These are phyloP conservation scores for Coranthus polyacanthus DNA, from an alignment of 2,797 vertebrate species.

Conservation along the genomic window DNA sequence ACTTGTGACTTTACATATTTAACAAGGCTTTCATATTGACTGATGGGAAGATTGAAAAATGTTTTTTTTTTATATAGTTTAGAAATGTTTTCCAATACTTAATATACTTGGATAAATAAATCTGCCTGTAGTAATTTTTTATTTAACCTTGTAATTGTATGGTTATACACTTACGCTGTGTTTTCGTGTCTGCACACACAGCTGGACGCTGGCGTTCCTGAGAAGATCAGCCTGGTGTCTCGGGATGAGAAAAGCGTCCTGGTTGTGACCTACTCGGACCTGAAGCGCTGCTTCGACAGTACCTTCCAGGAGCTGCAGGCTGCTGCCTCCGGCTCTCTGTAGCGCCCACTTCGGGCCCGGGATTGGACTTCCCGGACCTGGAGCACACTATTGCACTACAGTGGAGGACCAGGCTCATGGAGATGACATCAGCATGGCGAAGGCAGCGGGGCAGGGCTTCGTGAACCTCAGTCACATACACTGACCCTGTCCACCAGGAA, in stretches of 20 bases:
- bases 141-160: background rate
- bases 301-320: slow-evolving; percentile 99
- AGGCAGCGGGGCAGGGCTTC: slow-evolving; percentile 89
- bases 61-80: too few species aligned
- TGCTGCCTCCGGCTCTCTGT: slow-evolving; percentile 95
- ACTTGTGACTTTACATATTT: background rate
- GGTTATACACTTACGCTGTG: background rate
- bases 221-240: slow-evolving; percentile 99
- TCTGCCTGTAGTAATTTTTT: background rate
- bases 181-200: slow-evolving; percentile 63
- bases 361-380: slow-evolving; percentile 78
- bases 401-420: slow-evolving; percentile 85
- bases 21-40: background rate
- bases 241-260: slow-evolving; percentile 99
- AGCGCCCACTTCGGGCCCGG: slow-evolving; percentile 84
- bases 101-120: too few species aligned
- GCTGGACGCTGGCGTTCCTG: slow-evolving; percentile 98
- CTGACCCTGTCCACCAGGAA: slow-evolving; percentile 95
- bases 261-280: slow-evolving; percentile 98
- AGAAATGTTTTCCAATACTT: too few species aligned
- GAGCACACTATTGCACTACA: slow-evolving; percentile 97
- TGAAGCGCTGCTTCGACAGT: slow-evolving; percentile 99
- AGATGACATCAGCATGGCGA: slow-evolving; percentile 79
- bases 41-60: too few species aligned
- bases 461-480: slow-evolving; percentile 97